A percentile compares a stretch with the other conserved stretches of the same genome.
phyloP scores from a whole-genome alignment of 2,888 invertebrate species.

The Agriotes lineatus region DNA sequence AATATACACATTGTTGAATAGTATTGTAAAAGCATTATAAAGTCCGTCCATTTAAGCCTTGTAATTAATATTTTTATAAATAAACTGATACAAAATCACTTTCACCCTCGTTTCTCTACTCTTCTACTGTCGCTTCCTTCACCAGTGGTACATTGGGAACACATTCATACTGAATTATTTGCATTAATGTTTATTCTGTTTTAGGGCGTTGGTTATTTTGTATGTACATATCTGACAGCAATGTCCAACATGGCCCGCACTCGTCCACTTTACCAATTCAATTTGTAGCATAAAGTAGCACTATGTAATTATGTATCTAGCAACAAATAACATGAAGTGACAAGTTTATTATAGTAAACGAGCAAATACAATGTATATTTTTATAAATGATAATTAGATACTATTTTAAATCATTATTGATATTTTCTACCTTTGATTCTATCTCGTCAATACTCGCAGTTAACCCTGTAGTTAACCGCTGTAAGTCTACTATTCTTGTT shows the following conservation, averaged over 20 bases:
- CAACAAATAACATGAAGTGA: too few relatives aligned
- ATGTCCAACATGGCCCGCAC: conserved; percentile 49
- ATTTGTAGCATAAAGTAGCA: background rate
- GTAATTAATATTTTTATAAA: conserved; percentile 50
- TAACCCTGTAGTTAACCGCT: conserved; percentile 24
- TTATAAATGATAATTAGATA: background rate
- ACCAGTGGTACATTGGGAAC: conserved; percentile 4
- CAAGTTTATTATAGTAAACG: background rate
- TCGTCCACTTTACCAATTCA: conserved; percentile 20
- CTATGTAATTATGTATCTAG: background rate
- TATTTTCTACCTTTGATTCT: conserved; percentile 17
- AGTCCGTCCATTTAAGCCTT: conserved; percentile 50
- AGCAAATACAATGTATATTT: background rate
- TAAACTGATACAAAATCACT: conserved; percentile 39
- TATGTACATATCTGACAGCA: conserved; percentile 60
- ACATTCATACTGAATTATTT: background rate
- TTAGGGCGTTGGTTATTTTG: conserved; percentile 62
- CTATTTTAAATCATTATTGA: background rate
- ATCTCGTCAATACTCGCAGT: conserved; percentile 8
- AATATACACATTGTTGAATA: conserved; percentile 15
- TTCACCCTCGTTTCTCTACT: background rate
- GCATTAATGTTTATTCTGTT: conserved; percentile 7
- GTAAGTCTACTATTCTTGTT: conserved; percentile 37
- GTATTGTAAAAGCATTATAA: conserved; percentile 38
- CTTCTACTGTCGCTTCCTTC: background rate